These are phyloP conservation scores for Pteronura brasiliensis DNA, from an alignment of 2,113 vertebrate genomes.

Conservation along the genomic window DNA sequence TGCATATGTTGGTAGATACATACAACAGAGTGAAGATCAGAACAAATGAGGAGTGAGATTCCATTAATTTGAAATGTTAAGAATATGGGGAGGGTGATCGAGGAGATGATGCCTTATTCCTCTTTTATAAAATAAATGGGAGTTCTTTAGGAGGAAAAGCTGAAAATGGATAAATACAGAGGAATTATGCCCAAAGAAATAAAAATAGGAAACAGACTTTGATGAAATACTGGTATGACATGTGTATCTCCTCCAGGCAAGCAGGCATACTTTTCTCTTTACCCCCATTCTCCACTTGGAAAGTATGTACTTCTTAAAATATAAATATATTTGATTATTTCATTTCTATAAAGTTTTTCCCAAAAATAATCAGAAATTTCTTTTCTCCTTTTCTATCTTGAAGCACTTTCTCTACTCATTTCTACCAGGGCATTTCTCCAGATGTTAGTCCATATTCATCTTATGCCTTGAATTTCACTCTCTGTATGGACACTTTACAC, in stretches of 20 bases:
- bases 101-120: not conserved
- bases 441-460: not conserved
- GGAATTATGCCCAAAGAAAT: not conserved
- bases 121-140: not conserved
- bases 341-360: not conserved
- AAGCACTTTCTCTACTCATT: not conserved
- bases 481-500: not conserved
- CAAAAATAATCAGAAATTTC: not conserved
- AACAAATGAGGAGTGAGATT: not conserved
- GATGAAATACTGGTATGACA: not conserved
- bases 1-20: not conserved
- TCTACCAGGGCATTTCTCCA: not conserved
- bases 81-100: not conserved
- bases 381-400: not conserved
- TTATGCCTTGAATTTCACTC: not conserved
- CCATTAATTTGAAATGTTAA: not conserved
- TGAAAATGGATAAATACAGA: not conserved
- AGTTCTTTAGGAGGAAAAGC: not conserved
- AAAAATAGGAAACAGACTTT: not conserved
- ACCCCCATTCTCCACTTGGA: not conserved
- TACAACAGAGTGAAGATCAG: not conserved
- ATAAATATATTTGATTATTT: not conserved
- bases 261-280: not conserved
- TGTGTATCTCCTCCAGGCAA: not conserved
- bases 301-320: not conserved